Conservation (phyloP, 2,797 vertebrate species). For the Podarcis siculus region DNA sequence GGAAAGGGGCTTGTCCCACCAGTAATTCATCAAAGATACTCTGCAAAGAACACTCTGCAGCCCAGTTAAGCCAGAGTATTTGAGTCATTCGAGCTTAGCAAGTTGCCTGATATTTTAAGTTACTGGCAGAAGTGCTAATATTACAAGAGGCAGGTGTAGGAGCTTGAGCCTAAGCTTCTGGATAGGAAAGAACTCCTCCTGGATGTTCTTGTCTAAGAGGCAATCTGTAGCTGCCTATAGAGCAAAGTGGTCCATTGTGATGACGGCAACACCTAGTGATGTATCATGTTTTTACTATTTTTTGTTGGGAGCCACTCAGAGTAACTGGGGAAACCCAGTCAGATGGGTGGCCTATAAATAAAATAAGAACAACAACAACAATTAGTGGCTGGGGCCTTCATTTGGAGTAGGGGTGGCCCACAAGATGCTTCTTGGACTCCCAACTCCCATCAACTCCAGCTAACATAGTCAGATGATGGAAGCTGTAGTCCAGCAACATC, state of each 20-base stretch:
- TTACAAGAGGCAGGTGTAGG: background rate
- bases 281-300: too few species aligned
- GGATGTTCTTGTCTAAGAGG: background rate
- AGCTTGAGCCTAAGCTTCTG: background rate
- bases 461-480: too few species aligned
- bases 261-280: background rate
- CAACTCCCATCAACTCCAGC: too few species aligned
- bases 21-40: background rate
- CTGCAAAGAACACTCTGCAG: background rate
- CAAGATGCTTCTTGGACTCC: too few species aligned
- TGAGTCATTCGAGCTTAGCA: background rate
- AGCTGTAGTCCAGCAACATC: too few species aligned
- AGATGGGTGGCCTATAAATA: too few species aligned
- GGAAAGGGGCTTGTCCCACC: background rate
- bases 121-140: background rate
- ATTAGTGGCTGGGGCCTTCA: too few species aligned
- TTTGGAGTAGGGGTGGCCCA: too few species aligned
- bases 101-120: background rate
- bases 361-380: too few species aligned
- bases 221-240: background rate
- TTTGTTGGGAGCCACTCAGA: too few species aligned
- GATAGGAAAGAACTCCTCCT: background rate
- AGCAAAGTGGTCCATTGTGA: background rate
- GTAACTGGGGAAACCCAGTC: too few species aligned
- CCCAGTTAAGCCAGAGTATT: background rate